These are phyloP conservation scores for Patiria pectinifera DNA, from an alignment of 53 echinoderm and acorn worm species.

Conservation along the genomic window DNA sequence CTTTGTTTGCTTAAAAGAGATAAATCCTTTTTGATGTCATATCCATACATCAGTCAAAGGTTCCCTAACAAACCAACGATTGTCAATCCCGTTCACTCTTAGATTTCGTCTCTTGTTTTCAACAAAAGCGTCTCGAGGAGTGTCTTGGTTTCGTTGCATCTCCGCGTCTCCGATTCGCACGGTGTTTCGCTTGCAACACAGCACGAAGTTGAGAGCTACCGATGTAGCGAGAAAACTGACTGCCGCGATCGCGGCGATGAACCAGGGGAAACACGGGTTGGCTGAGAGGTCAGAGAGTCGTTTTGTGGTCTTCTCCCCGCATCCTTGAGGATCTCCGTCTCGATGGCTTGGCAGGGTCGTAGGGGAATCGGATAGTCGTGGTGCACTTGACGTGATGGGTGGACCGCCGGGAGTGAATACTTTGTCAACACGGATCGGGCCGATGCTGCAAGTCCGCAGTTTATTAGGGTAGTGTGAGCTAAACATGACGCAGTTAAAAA, in stretches of 20 bases:
- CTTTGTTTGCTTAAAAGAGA: no score
- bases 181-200: neutral
- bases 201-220: neutral
- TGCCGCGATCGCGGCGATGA: neutral
- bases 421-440: slow-evolving; percentile 13
- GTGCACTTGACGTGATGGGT: neutral
- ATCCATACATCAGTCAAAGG: neutral
- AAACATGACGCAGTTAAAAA: neutral
- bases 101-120: neutral
- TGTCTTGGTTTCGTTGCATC: neutral
- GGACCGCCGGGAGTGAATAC: neutral
- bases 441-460: neutral
- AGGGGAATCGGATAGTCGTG: neutral
- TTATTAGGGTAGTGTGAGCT: slow-evolving; percentile 16
- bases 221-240: neutral
- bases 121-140: neutral
- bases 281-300: neutral
- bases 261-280: neutral
- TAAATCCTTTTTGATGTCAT: neutral
- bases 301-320: neutral
- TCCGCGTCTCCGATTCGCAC: neutral
- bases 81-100: no score
- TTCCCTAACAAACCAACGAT: no score
- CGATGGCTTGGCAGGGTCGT: neutral
- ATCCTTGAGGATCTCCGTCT: neutral